Evolutionary conservation across 1,140 invertebrate genomes (phyloP).

Genomic region (Sitophilus oryzae): DNA sequence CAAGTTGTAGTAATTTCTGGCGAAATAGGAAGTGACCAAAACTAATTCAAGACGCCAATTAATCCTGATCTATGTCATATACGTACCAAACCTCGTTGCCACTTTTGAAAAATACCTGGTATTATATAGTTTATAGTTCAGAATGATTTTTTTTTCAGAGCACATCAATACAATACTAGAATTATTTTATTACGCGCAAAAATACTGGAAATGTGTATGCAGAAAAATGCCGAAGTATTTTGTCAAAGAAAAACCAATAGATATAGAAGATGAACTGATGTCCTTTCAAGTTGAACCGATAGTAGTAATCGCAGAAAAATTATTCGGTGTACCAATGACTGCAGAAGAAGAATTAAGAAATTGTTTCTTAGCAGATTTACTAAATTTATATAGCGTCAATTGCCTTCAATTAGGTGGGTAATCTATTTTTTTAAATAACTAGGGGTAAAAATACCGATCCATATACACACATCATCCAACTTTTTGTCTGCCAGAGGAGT

Average conservation of each 20-base stretch:
- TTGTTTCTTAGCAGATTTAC: slow-evolving; percentile 14
- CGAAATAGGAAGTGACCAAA: too few relatives aligned
- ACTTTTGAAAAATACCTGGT: too few relatives aligned
- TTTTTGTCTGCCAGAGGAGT: too few relatives aligned
- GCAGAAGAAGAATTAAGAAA: slow-evolving; percentile 17
- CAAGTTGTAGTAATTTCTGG: too few relatives aligned
- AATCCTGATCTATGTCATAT: too few relatives aligned
- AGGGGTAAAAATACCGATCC: too few relatives aligned
- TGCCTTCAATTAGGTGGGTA: slow-evolving; percentile 10
- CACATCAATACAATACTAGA: slow-evolving; percentile 16
- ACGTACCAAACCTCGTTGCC: too few relatives aligned
- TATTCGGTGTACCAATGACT: slow-evolving; percentile 8
- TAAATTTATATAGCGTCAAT: slow-evolving; percentile 9
- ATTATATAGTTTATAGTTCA: too few relatives aligned
- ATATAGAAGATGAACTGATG: slow-evolving; percentile 23
- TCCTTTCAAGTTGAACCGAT: slow-evolving; percentile 19
- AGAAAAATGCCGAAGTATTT: slow-evolving; percentile 21
- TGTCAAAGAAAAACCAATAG: slow-evolving; percentile 14
- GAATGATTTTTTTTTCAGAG: too few relatives aligned
- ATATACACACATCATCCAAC: too few relatives aligned
- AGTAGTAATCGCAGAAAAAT: slow-evolving; percentile 17
- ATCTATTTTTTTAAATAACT: too few relatives aligned
- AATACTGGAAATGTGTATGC: slow-evolving; percentile 23
- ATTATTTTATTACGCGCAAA: slow-evolving; percentile 17
- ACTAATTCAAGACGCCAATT: too few relatives aligned